Evolutionary conservation across 2,888 invertebrate genomes (phyloP), one percentile per base, ranked within the genome.

Genomic region (Drosophila greeni): DNA sequence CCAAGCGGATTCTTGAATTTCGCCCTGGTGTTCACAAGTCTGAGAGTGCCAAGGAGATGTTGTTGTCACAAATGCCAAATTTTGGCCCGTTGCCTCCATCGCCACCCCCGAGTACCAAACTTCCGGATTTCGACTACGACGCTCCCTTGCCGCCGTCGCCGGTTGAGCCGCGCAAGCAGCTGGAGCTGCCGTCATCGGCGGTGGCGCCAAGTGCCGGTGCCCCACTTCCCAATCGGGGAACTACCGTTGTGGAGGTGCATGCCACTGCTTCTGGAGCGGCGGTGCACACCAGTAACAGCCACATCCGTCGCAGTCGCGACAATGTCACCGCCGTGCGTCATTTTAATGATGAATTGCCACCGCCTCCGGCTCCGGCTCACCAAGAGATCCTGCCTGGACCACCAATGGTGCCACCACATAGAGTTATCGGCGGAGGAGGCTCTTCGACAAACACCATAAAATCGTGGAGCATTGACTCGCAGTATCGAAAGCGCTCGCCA

Each of bases 401-500:
- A 8, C 48, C 69, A 9, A 57, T 54, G 37, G 69, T 74, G 5
- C 72, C 72, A 2, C 77, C 77, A 2, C 72, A 57, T 70, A 60
- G 93, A 94, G 51, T 93, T 94, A 23, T 92, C 91, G 62, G 75
- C 31, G 84, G 87, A n/a, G 62, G 75, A 36, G 84, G 87, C 16
- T 90, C 92, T 48, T 91, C 92, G 34, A 70, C 75, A 18, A 93
- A 92, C 85, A 94, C 95, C 71, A 91, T 95, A 68, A 95, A 95
- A 88, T 95, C 95, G 73, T 92, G 95, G 82, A 95, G 95, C 8
- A 95, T 95, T 93, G 95, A 95, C 86, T 94, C 94, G 4, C 93
- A 94, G 72, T 95, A 93, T 85, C 92, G 91, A 71, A 91, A 92
- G 85, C 90, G 91, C 75, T 90, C 91, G 72, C 86, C 86, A 66